Conservation (phyloP, 2,888 invertebrate genomes). For the Erebia palarica region DNA sequence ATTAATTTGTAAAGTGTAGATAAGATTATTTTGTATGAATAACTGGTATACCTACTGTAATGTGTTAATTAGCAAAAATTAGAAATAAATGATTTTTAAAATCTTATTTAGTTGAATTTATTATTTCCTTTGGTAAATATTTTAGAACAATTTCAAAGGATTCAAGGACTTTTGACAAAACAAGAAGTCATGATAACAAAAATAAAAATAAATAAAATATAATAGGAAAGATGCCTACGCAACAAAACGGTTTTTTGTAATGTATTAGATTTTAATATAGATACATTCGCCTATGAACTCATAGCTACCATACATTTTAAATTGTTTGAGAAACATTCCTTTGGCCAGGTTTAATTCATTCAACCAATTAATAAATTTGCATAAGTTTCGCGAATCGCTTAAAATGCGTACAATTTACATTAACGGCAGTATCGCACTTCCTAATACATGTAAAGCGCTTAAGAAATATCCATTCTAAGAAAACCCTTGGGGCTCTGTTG, state of each 20-base stretch:
- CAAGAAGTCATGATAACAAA: background rate
- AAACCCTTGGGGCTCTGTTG: constrained; percentile 44
- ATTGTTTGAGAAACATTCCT: constrained; percentile 5
- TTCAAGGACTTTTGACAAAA: background rate
- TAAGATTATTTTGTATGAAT: constrained; percentile 18
- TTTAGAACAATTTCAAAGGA: too few species aligned
- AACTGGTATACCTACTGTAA: constrained; percentile 11
- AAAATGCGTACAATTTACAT: constrained; percentile 70
- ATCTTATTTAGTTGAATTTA: background rate
- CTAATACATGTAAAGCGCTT: constrained; percentile 68
- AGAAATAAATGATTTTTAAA: constrained; percentile 21
- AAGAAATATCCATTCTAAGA: constrained; percentile 50
- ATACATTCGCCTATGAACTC: too few species aligned
- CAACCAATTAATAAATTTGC: constrained; percentile 56
- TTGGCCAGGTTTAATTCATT: constrained; percentile 44
- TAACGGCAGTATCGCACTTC: constrained; percentile 59
- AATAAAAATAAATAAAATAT: too few species aligned
- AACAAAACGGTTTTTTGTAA: too few species aligned
- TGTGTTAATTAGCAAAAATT: constrained; percentile 15
- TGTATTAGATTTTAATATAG: too few species aligned
- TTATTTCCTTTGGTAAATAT: background rate
- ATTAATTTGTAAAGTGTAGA: constrained; percentile 10
- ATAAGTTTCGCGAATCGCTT: constrained; percentile 75
- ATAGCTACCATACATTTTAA: too few species aligned
- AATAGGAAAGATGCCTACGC: too few species aligned